Conservation (phyloP, 2,113 vertebrate genomes). For the Pithys albifrons region DNA sequence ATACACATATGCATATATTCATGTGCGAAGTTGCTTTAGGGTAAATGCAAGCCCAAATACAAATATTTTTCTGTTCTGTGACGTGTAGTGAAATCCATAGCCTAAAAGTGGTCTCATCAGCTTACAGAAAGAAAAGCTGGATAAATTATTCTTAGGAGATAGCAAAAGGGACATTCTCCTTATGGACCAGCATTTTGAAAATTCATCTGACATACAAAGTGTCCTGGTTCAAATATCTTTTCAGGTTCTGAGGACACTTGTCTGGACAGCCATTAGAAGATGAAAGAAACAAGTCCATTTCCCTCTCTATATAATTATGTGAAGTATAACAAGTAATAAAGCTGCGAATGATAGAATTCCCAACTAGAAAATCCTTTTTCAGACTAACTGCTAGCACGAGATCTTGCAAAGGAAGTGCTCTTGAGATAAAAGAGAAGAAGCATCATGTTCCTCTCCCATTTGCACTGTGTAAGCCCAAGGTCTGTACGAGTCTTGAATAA, state of each 20-base stretch:
- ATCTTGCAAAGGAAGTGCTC: background rate
- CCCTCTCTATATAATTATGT: background rate
- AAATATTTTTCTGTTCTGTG: background rate
- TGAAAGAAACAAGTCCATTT: constrained; percentile 14
- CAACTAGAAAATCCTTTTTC: constrained; percentile 2
- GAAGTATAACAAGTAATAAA: background rate
- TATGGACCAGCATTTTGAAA: background rate
- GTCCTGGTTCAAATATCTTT: background rate
- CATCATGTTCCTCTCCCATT: constrained; percentile 23
- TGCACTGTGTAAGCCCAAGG: constrained; percentile 24
- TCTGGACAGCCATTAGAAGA: background rate
- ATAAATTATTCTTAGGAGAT: background rate
- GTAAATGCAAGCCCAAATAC: background rate
- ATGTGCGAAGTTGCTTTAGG: background rate
- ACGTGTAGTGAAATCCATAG: background rate
- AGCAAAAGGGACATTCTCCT: background rate
- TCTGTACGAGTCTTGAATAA: constrained; percentile 26
- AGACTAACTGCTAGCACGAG: background rate
- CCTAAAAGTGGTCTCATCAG: background rate
- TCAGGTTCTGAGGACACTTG: constrained; percentile 4
- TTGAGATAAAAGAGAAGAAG: constrained; percentile 55
- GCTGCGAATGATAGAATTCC: constrained; percentile 3
- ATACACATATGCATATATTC: background rate
- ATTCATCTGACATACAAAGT: background rate
- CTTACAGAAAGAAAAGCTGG: background rate